phyloP scores from a whole-genome alignment of 1,140 invertebrate genomes.

The Samia ricini region DNA sequence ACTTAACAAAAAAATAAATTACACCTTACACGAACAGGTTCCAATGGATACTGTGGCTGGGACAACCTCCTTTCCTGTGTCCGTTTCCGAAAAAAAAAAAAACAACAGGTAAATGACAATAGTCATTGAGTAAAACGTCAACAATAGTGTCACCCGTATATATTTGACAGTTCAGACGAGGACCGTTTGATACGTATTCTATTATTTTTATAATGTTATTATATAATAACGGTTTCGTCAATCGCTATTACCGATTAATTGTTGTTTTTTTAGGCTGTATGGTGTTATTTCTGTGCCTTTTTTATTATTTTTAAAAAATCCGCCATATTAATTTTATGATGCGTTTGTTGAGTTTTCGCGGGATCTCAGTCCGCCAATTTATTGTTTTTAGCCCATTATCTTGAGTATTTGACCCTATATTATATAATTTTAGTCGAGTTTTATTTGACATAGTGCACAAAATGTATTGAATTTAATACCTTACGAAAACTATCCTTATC shows the following conservation, averaged over 20 bases:
- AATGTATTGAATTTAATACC: too few relatives aligned
- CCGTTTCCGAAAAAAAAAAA: slow-evolving; percentile 69
- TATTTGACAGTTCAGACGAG: slow-evolving; percentile 7
- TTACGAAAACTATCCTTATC: too few relatives aligned
- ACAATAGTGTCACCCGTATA: slow-evolving; percentile 24
- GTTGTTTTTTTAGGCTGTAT: neutral
- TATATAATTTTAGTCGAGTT: too few relatives aligned
- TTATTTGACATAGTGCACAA: too few relatives aligned
- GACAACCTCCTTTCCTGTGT: slow-evolving; percentile 52
- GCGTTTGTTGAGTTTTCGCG: too few relatives aligned
- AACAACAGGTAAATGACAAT: slow-evolving; percentile 36
- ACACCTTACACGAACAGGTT: slow-evolving; percentile 63
- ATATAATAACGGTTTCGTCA: neutral
- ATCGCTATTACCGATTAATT: neutral
- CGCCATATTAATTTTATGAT: too few relatives aligned
- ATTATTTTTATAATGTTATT: slow-evolving; percentile 20
- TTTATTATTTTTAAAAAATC: too few relatives aligned
- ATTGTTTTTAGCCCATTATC: too few relatives aligned
- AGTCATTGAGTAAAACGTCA: slow-evolving; percentile 48
- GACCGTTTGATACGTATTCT: slow-evolving; percentile 32
- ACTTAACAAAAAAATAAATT: slow-evolving; percentile 20
- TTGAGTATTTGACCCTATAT: too few relatives aligned
- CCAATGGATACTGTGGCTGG: slow-evolving; percentile 47
- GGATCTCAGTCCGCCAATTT: too few relatives aligned
- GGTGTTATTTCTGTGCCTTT: neutral